Evolutionary conservation across 1,140 invertebrate species (phyloP), one percentile per base, ranked within the genome.

Genomic region (Whitmania pigra): DNA sequence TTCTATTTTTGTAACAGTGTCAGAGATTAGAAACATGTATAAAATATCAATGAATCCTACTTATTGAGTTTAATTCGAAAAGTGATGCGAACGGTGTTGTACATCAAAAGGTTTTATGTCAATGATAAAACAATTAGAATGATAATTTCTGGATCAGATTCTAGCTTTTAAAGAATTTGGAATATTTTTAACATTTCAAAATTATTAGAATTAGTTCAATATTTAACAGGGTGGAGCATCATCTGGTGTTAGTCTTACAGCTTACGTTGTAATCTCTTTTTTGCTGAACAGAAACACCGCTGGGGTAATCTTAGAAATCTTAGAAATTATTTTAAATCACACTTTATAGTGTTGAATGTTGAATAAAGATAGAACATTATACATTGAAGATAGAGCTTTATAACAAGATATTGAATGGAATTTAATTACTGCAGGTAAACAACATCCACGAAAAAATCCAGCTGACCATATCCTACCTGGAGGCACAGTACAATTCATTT

Each of bases 191-290:
- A 78, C 77, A 27, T 78, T 80, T 66, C 76, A 57, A 57, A n/a
- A 20, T 57, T 67, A 27, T 67, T 67, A 31, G 17, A 67, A 53
- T 53, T 68, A 25, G 20, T 25, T 36, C 13, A 60, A 67, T 53
- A 27, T 60, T 49, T 53, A 81, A 74, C 75, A 88, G 73, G 89
- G 89, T 53, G 88, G 85, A 71, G 85, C 87, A 73, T 85, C 87
- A 13, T 85, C 87, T 76, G 88, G 89, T 18, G 78, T 92, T 29
- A 87, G 90, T 15, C 83, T 95, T 0, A 92, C 92, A 0, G 92
- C 93, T 4, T 92, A 90, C 76, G 89, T 89, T 0, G 78, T 92
- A 0, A 83, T 91, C 20, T 87, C 92, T 7, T 88, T 96, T 73
- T 82, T 93, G 3, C 90, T 94, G 75, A 86, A 86, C 29, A 82